Conservation (phyloP, 2,797 vertebrate genomes). For the Gobionotothen gibberifrons region DNA sequence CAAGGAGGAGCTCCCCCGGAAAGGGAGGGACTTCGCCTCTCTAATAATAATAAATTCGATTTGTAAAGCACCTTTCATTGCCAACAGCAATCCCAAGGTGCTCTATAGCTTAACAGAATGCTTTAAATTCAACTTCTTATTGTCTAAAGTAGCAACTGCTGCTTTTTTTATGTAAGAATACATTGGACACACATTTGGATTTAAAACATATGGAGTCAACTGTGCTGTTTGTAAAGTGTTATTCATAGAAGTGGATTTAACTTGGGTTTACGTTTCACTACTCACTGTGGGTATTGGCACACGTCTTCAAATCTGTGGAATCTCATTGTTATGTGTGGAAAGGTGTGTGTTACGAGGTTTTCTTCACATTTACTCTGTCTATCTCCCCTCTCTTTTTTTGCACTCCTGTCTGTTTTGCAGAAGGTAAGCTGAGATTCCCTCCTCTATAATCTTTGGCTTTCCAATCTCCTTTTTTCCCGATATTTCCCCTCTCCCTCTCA, state of each 20-base stretch:
- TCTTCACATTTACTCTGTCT: constrained; percentile 84
- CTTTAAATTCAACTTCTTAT: not conserved
- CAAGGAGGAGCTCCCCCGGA: too few relatives aligned
- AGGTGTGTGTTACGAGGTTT: constrained; percentile 55
- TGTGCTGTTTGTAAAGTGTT: not conserved
- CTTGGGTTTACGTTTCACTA: not conserved
- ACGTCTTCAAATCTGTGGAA: constrained; percentile 3
- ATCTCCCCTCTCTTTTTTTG: constrained; percentile 82
- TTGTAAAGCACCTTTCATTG: too few relatives aligned
- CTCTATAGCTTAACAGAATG: too few relatives aligned
- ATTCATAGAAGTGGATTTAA: not conserved
- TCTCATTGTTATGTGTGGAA: constrained; percentile 20
- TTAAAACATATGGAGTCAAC: not conserved
- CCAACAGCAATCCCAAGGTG: too few relatives aligned
- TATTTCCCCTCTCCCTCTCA: constrained; percentile 22
- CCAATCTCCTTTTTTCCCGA: constrained; percentile 8
- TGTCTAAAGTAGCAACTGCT: not conserved
- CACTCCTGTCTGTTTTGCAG: constrained; percentile 92
- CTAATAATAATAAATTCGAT: too few relatives aligned
- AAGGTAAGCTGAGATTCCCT: constrained; percentile 91
- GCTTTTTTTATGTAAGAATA: too few relatives aligned
- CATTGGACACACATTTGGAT: too few relatives aligned
- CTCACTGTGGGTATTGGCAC: not conserved
- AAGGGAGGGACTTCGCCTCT: too few relatives aligned
- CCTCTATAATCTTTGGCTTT: constrained; percentile 51